phyloP scores from a whole-genome alignment of 1,140 invertebrate species.

The Ceratina japonica region DNA sequence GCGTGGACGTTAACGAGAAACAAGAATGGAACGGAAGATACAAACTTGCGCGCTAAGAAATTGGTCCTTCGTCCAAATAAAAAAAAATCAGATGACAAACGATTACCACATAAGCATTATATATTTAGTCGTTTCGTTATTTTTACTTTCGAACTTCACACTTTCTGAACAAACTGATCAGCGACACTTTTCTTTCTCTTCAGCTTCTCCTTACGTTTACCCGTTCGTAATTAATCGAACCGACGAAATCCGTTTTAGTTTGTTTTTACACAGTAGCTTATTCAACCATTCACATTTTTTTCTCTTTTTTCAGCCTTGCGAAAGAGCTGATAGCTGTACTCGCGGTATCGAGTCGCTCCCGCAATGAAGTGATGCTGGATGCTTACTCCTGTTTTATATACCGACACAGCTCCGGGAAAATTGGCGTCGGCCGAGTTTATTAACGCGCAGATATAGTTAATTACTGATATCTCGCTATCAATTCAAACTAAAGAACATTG shows the following conservation, averaged over 20 bases:
- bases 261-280: background rate
- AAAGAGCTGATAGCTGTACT: constrained; percentile 17
- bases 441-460: background rate
- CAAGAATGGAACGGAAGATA: background rate
- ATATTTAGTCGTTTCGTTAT: constrained; percentile 27
- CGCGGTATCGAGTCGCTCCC: constrained; percentile 41
- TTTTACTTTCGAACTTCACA: constrained; percentile 67
- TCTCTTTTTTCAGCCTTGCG: background rate
- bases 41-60: constrained; percentile 26
- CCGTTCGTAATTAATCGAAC: background rate
- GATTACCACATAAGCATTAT: constrained; percentile 40
- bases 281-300: background rate
- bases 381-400: constrained; percentile 67
- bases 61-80: too few species aligned
- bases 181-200: background rate
- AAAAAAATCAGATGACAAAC: constrained; percentile 14
- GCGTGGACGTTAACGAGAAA: background rate
- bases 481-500: background rate
- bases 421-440: background rate
- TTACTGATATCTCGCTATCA: background rate
- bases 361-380: constrained; percentile 67
- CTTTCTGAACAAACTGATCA: constrained; percentile 62
- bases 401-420: constrained; percentile 60
- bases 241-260: background rate
- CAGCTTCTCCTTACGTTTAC: background rate